A percentile compares a stretch with the other conserved stretches of the same genome.
These are phyloP conservation scores for Scomber scombrus DNA, from an alignment of 2,113 vertebrate genomes.

Conservation along the genomic window DNA sequence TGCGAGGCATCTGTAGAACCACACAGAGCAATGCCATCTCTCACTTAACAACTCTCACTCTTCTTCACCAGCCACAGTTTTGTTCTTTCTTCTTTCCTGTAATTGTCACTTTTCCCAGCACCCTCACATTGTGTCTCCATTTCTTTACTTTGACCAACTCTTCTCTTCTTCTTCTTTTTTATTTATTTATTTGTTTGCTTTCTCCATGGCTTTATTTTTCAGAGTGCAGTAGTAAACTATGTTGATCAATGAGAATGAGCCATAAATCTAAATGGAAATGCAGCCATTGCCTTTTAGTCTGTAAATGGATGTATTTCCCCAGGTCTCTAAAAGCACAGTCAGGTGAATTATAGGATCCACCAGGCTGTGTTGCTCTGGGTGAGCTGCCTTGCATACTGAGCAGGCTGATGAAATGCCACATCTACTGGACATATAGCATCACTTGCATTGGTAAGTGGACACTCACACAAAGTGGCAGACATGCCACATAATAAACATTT, in stretches of 20 bases:
- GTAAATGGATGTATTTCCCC: conserved; percentile 70
- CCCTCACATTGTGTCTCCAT: neutral
- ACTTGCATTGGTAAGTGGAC: conserved; percentile 27
- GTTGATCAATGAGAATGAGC: conserved; percentile 82
- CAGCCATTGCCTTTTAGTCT: conserved; percentile 66
- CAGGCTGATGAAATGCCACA: conserved; percentile 44
- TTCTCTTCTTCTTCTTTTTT: neutral
- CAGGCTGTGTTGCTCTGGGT: conserved; percentile 25
- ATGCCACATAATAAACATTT: conserved; percentile 31
- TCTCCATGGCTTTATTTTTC: conserved; percentile 48
- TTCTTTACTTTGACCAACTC: conserved; percentile 16
- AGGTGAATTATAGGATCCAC: conserved; percentile 75
- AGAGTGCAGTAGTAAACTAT: conserved; percentile 69
- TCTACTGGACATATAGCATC: conserved; percentile 44
- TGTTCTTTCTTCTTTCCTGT: conserved; percentile 1
- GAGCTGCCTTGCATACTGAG: conserved; percentile 68
- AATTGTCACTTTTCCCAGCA: neutral
- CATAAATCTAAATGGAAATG: conserved; percentile 83
- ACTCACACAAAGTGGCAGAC: conserved; percentile 16
- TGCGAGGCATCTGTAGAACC: conserved; percentile 25
- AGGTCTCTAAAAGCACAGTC: conserved; percentile 74
- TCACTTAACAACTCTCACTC: neutral
- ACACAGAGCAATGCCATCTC: neutral
- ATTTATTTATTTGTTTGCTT: neutral
- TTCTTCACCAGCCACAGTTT: neutral